Evolutionary conservation across 2,888 invertebrate genomes (phyloP), one percentile per base, ranked within the genome.

Genomic region (Monoplex corrugatus): DNA sequence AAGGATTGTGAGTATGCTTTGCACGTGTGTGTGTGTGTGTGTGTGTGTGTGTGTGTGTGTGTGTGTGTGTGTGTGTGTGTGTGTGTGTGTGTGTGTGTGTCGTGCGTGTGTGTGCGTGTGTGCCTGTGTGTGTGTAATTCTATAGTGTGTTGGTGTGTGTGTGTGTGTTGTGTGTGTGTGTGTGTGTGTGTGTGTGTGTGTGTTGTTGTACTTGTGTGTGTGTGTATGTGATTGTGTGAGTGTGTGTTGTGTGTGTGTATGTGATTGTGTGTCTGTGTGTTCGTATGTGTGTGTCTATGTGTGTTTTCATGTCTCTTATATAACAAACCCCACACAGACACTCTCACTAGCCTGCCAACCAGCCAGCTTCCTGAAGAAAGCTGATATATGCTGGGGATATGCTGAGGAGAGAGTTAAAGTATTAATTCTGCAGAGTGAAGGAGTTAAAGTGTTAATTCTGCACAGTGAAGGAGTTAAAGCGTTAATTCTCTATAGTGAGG

Each of bases 111-210:
- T 43, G 43, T 43, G 82, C 13, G 44, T 82, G 82, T 82, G 82
- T 82, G 82, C 43, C 43, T 82, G 28, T 82, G 44, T 43, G 40
- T 82, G 44, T 82, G 82, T 43, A 44, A 43, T 40, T 82, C 43
- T 82, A 10, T 82, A n/a, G 82, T 82, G 82, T 82, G 80, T 35
- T 19, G 16, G 75, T 82, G 82, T 82, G 82, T 82, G 82, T 82
- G 82, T 45, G 75, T 75, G 75, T 75, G 75, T 35, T 75, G 75
- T 35, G 75, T 75, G 75, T 35, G 75, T 75, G 75, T 35, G 75
- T 75, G 75, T 35, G 75, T 75, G 75, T 35, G 75, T 75, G 75
- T 75, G 75, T 35, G 75, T 75, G 75, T 75, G 75, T 75, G 75
- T 75, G n/a, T n/a, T 10, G 8, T 10, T n/a, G 28, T 68, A 28